Evolutionary conservation across 2,888 invertebrate genomes (phyloP), one percentile per base, ranked within the genome.

Genomic region (Torymus texanus): DNA sequence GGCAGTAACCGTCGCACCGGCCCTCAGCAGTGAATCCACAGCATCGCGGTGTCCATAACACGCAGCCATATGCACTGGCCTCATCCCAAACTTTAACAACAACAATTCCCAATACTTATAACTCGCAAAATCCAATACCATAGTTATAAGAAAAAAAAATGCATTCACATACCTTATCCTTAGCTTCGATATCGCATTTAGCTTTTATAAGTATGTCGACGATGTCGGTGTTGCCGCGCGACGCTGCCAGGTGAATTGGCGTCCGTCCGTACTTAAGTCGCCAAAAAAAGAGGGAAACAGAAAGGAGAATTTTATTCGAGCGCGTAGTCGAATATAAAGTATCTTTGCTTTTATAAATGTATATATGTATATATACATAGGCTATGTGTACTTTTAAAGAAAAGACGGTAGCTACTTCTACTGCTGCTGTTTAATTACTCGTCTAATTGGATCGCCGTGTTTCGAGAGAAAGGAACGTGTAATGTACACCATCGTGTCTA

Each of bases 181-280:
- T 92, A 2, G 94, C 94, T 89, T 95, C 95, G 76, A 95, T 94
- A 86, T 95, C 94, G 86, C 94, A 94, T 85, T 94, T 94, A 16
- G 94, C 93, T n/a, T 93, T 92, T 77, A 95, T 93, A 78, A 95
- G 91, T 91, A 94, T 91, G 83, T 94, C 93, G 90, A 95, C 94
- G 76, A 95, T 94, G 83, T 95, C 94, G 21, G 93, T 93, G 87
- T 94, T 94, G 61, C 95, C 95, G 78, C 94, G 90, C 70, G 94
- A 94, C 0, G 95, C 94, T 13, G 95, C 95, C 95, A 94, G 94
- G 88, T 95, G 95, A 83, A 95, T 93, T 13, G 95, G 95, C 11
- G 94, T 94, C 77, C 95, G 90, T 21, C 94, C 94, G 88, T 94
- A 95, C 95, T 95, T 90, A 0, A 88, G 10, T 1, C 8, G 41